Percentiles rank a stretch among this genome's conserved stretches.
phyloP scores from a whole-genome alignment of 2,797 vertebrate genomes.

The Acomys russatus region DNA sequence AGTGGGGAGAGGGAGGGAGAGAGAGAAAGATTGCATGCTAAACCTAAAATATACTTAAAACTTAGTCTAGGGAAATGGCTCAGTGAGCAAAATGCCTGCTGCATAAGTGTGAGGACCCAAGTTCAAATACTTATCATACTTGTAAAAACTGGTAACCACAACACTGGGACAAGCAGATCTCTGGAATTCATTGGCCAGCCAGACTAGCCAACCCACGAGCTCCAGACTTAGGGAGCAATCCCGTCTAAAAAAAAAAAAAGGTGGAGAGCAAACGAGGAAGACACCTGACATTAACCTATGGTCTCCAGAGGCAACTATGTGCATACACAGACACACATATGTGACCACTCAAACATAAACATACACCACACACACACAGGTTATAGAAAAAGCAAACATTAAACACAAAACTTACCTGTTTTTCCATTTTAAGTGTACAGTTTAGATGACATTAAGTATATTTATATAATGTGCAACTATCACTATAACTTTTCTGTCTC shows the following conservation, averaged over 20 bases:
- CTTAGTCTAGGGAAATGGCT: background rate
- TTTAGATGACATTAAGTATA: background rate
- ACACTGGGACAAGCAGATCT: background rate
- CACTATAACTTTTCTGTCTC: conserved; percentile 23
- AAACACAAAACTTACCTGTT: background rate
- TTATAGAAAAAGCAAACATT: background rate
- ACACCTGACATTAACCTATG: background rate
- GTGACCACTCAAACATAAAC: background rate
- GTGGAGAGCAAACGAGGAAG: background rate
- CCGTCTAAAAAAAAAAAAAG: background rate
- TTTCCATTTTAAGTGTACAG: background rate
- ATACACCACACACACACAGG: background rate
- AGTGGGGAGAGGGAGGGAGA: too few species aligned
- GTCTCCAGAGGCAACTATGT: background rate
- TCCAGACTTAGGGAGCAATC: background rate
- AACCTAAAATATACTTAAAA: background rate
- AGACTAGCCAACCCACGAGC: background rate
- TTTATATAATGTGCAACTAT: background rate
- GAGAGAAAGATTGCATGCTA: background rate
- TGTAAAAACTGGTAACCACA: background rate
- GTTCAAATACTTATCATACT: background rate
- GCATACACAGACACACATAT: background rate
- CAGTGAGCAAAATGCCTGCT: background rate
- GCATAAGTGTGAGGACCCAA: background rate
- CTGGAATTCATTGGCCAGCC: background rate